Evolutionary conservation across 2,113 vertebrate species (phyloP).

Genomic region (Physeter macrocephalus): DNA sequence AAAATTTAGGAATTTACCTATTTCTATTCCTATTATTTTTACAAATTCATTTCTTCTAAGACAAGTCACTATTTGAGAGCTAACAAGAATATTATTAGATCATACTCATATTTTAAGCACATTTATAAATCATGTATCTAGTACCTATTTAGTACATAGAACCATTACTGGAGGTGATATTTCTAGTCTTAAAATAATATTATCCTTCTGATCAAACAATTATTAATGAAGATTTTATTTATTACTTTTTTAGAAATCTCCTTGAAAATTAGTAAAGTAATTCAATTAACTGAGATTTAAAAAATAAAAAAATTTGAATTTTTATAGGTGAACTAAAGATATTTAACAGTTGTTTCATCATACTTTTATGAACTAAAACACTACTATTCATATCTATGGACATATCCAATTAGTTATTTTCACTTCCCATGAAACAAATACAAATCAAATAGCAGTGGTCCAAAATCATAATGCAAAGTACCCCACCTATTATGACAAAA

Average conservation of each 20-base stretch:
- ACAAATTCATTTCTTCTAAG: neutral
- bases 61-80: neutral
- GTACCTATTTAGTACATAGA: neutral
- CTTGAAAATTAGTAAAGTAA: neutral
- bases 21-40: neutral
- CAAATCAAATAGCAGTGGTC: neutral
- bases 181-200: neutral
- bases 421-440: neutral
- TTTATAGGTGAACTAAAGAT: neutral
- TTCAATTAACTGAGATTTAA: neutral
- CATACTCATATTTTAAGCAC: neutral
- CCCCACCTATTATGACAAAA: neutral
- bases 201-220: neutral
- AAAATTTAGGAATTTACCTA: neutral
- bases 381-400: neutral
- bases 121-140: neutral
- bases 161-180: neutral
- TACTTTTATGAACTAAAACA: neutral
- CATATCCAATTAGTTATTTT: neutral
- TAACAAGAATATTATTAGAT: neutral
- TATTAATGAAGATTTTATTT: neutral
- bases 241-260: neutral
- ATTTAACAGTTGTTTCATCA: neutral
- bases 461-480: neutral
- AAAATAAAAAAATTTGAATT: neutral